Evolutionary conservation across 1,140 invertebrate genomes (phyloP).

Genomic region (Drosophila seguyi): DNA sequence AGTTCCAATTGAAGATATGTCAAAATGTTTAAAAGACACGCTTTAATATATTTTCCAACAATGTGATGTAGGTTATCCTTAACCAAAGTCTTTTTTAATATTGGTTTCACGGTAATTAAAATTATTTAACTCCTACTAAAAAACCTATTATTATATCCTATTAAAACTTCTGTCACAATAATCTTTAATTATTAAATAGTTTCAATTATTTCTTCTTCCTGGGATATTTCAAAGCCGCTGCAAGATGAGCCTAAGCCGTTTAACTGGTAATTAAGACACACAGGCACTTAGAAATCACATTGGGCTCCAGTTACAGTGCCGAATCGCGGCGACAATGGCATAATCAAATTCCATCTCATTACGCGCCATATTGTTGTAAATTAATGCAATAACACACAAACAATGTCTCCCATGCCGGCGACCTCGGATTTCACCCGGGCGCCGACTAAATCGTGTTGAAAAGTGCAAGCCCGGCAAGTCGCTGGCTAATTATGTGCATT

Average conservation of each 20-base stretch:
- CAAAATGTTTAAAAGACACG: too few relatives aligned
- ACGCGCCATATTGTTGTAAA: slow-evolving; percentile 82
- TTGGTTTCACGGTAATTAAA: background rate
- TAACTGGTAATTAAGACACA: slow-evolving; percentile 63
- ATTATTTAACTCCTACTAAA: too few relatives aligned
- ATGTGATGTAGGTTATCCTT: too few relatives aligned
- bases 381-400: slow-evolving; percentile 82
- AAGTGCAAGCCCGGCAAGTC: slow-evolving; percentile 63
- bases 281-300: slow-evolving; percentile 57
- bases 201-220: background rate
- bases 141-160: background rate
- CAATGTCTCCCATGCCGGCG: slow-evolving; percentile 68
- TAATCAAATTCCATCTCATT: slow-evolving; percentile 82
- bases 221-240: slow-evolving; percentile 11
- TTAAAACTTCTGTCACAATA: background rate
- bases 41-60: too few relatives aligned
- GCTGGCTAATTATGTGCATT: slow-evolving; percentile 65
- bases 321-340: slow-evolving; percentile 52
- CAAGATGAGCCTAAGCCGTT: slow-evolving; percentile 69
- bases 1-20: too few relatives aligned
- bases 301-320: slow-evolving; percentile 49
- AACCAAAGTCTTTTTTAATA: background rate
- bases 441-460: slow-evolving; percentile 52
- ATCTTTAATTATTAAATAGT: background rate
- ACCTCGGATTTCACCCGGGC: slow-evolving; percentile 68